A percentile compares a stretch with the other conserved stretches of the same genome.
Conservation (phyloP, 2,888 invertebrate genomes). For the Parthenolecanium corni region DNA sequence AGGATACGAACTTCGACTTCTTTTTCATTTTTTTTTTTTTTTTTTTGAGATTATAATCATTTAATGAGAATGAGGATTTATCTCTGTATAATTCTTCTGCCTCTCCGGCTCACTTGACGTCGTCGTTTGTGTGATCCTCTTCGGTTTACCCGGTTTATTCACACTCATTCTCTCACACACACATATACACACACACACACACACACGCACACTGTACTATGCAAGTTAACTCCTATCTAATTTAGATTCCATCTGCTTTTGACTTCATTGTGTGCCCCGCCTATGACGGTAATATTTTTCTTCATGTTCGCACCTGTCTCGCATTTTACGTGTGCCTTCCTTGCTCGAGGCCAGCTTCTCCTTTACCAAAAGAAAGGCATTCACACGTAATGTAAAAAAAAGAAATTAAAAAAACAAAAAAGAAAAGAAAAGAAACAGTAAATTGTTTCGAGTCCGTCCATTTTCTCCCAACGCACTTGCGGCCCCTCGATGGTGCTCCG, state of each 20-base stretch:
- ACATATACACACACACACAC: no score
- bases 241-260: slow-evolving; percentile 22
- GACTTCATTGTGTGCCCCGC: neutral
- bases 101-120: slow-evolving; percentile 4
- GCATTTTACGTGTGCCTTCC: neutral
- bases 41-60: slow-evolving; percentile 23
- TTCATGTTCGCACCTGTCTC: slow-evolving; percentile 17
- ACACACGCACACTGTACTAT: no score
- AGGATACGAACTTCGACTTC: slow-evolving; percentile 17
- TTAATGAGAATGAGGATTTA: slow-evolving; percentile 23
- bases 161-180: slow-evolving; percentile 8
- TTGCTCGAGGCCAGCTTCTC: neutral
- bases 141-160: neutral
- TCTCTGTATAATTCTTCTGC: slow-evolving; percentile 10
- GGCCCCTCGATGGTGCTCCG: no score
- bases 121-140: neutral
- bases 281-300: slow-evolving; percentile 1
- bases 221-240: slow-evolving; percentile 25
- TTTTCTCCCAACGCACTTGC: no score
- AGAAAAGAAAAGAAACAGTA: no score
- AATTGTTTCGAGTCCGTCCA: no score
- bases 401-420: no score
- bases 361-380: no score
- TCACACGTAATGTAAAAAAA: no score
- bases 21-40: no score